phyloP scores from a whole-genome alignment of 2,888 invertebrate species.

The Mystacides longicornis region DNA sequence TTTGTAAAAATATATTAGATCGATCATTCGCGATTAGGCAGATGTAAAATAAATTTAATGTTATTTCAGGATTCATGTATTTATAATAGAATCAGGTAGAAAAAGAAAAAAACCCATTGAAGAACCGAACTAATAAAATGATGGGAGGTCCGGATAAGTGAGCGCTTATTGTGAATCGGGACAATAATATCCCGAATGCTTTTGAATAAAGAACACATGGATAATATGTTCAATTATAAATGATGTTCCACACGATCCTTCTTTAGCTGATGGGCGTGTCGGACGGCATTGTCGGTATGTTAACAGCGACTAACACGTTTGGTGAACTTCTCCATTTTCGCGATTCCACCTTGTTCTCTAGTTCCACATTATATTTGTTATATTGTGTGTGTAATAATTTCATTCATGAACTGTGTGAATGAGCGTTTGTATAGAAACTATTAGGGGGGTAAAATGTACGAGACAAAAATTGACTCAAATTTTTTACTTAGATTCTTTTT shows the following conservation, averaged over 20 bases:
- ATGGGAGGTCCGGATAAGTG: constrained; percentile 1
- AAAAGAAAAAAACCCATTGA: background rate
- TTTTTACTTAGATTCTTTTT: too few species aligned
- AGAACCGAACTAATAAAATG: background rate
- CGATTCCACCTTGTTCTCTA: background rate
- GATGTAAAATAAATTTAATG: background rate
- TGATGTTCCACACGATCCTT: background rate
- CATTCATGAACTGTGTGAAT: constrained; percentile 2
- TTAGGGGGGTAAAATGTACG: too few species aligned
- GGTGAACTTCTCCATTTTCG: background rate
- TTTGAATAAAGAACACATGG: background rate
- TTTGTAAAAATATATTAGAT: too few species aligned
- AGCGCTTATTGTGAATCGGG: background rate
- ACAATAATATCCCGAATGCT: background rate
- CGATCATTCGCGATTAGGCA: too few species aligned
- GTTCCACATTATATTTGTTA: background rate
- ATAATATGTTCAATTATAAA: background rate
- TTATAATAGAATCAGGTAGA: background rate
- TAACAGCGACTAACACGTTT: background rate
- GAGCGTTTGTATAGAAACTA: too few species aligned
- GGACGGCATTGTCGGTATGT: background rate
- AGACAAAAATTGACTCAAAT: too few species aligned
- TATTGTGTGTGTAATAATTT: background rate
- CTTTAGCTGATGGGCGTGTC: background rate
- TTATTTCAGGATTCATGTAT: background rate